These are phyloP conservation scores for Hermodice carunculata DNA, from an alignment of 2,888 invertebrate genomes.

Conservation along the genomic window DNA sequence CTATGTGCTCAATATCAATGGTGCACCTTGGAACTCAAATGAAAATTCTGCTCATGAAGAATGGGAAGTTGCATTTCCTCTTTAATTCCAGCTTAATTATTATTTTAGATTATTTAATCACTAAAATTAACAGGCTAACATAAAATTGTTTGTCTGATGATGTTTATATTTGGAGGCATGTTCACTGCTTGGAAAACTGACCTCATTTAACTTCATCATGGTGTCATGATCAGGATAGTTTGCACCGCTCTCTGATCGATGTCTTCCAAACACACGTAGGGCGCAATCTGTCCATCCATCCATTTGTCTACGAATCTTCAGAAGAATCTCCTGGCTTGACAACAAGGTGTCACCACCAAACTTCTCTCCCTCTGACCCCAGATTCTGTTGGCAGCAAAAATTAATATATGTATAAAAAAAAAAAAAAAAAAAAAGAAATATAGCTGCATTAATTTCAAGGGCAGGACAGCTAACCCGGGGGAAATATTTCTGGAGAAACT, in stretches of 20 bases:
- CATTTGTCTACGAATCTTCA: conserved; percentile 55
- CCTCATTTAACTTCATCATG: conserved; percentile 63
- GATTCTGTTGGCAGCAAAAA: conserved; percentile 40
- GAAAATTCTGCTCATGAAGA: too few species aligned
- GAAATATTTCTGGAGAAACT: too few species aligned
- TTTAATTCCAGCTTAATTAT: too few species aligned
- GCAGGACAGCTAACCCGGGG: too few species aligned
- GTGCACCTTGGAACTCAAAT: too few species aligned
- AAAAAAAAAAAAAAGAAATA: not conserved
- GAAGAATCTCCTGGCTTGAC: conserved; percentile 58
- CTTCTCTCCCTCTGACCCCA: conserved; percentile 58
- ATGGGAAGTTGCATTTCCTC: too few species aligned
- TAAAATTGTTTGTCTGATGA: not conserved
- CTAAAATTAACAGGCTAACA: too few species aligned
- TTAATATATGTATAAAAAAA: not conserved
- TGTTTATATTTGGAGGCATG: too few species aligned
- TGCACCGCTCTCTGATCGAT: conserved; percentile 52
- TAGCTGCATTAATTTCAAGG: too few species aligned
- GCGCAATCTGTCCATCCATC: conserved; percentile 67
- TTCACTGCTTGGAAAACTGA: conserved; percentile 28
- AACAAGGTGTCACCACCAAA: conserved; percentile 66
- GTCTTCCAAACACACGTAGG: conserved; percentile 62
- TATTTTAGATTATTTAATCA: too few species aligned
- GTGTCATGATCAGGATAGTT: conserved; percentile 57
- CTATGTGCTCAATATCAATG: too few species aligned